These are phyloP conservation scores for Baryphthengus martii DNA, from an alignment of 2,113 vertebrate genomes.

Conservation along the genomic window DNA sequence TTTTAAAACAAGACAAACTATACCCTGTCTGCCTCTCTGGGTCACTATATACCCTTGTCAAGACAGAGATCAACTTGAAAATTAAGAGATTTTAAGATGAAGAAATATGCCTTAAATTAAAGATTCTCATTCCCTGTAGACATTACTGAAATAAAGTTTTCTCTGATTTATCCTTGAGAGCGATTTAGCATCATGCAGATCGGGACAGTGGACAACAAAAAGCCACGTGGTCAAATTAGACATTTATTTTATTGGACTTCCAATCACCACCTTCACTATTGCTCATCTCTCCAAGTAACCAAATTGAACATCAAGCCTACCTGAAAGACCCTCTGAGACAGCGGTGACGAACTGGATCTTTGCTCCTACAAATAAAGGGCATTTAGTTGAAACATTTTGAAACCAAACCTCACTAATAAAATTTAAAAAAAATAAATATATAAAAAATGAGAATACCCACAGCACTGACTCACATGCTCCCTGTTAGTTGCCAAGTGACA, in stretches of 20 bases:
- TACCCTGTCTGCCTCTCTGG: background rate
- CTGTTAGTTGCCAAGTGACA: constrained; percentile 30
- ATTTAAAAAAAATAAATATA: background rate
- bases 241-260: background rate
- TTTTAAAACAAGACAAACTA: background rate
- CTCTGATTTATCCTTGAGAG: background rate
- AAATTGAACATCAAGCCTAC: background rate
- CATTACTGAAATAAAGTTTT: background rate
- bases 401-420: background rate
- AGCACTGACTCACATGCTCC: background rate
- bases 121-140: background rate
- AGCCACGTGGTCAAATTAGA: background rate
- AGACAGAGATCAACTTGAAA: background rate
- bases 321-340: background rate
- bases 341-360: background rate
- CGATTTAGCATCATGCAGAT: background rate
- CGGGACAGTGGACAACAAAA: background rate
- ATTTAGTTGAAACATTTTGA: background rate
- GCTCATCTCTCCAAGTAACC: background rate
- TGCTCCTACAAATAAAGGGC: constrained; percentile 10
- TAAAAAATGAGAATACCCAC: background rate
- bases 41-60: background rate
- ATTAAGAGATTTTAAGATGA: background rate
- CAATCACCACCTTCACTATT: background rate
- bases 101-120: background rate